Evolutionary conservation across 1,140 invertebrate genomes (phyloP), one percentile per base, ranked within the genome.

Genomic region (Lepidurus apus): DNA sequence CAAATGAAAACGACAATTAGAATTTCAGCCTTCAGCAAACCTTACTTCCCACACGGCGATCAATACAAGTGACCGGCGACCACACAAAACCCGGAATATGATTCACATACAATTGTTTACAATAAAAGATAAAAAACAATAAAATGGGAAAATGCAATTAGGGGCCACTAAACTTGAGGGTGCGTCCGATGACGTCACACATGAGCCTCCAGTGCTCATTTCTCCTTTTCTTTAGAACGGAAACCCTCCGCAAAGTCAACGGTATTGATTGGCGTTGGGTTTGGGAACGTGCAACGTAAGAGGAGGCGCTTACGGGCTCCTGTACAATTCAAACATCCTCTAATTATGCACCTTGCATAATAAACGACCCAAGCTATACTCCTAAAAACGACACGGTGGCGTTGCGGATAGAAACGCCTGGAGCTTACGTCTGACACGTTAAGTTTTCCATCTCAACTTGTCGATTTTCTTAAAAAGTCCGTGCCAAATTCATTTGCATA

Each of bases 291-390:
- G 2, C 53, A 7, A 65, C 53, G 7, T n/a, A 65, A n/a, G 10
- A 9, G 17, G 53, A 26, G 53, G 53, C 13, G 13, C 17, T 65
- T 65, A n/a, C 7, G 53, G 21, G 53, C 1, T 21, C 21, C 17
- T 65, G 53, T 65, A 65, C 17, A 13, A 65, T 65, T 65, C 53
- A 65, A 65, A 65, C 21, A 65, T 21, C 8, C 53, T 6, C 53
- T 65, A 65, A 65, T 65, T 65, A 21, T 65, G 53, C 53, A n/a
- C 53, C 21, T 65, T 65, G 53, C n/a, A 65, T 65, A 21, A 65
- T 65, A n/a, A 65, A 65, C 53, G 17, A 21, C 17, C 47, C 17
- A 65, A 13, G 17, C 1, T 7, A 65, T n/a, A 21, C 9, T 34
- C 34, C 34, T 34, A 8, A 47, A 17, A 65, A 21, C 21, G 53